A percentile compares a stretch with the other conserved stretches of the same genome.
Evolutionary conservation across 2,797 vertebrate species (phyloP).

Genomic region (Gorsachius magnificus): DNA sequence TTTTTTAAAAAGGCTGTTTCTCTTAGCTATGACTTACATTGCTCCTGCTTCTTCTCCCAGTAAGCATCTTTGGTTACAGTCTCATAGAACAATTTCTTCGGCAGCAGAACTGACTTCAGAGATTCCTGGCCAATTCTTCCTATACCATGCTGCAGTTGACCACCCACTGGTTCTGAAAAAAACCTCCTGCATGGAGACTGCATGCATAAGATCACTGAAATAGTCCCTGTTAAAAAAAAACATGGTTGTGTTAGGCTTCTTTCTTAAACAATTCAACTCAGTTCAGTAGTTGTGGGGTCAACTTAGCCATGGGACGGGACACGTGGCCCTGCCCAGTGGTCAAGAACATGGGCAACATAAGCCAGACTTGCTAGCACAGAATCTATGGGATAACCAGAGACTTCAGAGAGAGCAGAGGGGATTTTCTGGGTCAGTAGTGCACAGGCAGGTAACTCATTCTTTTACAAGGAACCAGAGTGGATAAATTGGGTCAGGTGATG

Average conservation of each 20-base stretch:
- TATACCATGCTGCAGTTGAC: background rate
- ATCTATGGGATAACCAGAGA: background rate
- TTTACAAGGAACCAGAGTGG: background rate
- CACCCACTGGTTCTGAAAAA: background rate
- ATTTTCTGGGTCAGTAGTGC: background rate
- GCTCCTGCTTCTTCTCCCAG: background rate
- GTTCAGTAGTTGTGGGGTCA: background rate
- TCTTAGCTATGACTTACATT: background rate
- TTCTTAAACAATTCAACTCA: background rate
- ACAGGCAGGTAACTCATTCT: background rate
- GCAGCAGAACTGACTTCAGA: background rate
- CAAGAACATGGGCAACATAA: background rate
- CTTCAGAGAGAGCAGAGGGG: background rate
- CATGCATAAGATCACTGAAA: background rate
- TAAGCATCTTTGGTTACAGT: background rate
- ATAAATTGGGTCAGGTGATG: background rate
- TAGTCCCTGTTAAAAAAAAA: background rate
- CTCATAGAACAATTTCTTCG: background rate
- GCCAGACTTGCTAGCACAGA: background rate
- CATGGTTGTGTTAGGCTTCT: background rate
- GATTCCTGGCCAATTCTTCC: background rate
- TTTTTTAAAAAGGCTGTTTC: background rate
- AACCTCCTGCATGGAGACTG: background rate
- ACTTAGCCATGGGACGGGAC: background rate
- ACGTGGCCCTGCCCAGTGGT: background rate